These are phyloP conservation scores for Bradypodion ventrale DNA, from an alignment of 2,797 vertebrate genomes.

Conservation along the genomic window DNA sequence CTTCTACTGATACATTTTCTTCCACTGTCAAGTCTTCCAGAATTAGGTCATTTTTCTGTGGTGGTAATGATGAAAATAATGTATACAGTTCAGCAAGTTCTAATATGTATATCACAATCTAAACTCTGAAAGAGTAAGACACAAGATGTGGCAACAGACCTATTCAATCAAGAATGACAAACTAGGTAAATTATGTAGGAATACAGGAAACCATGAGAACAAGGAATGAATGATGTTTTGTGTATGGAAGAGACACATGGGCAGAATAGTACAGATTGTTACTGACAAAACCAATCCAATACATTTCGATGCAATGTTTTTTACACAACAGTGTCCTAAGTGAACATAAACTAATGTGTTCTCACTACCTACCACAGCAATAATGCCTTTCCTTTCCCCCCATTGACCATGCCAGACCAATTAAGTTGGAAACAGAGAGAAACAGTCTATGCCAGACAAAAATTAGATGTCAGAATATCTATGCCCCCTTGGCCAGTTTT, in stretches of 20 bases:
- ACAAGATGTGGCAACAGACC: conserved; percentile 3
- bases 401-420: conserved; percentile 26
- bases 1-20: no score
- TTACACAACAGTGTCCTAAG: not conserved
- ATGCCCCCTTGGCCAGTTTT: not conserved
- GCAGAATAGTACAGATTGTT: not conserved
- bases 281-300: not conserved
- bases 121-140: conserved; percentile 4
- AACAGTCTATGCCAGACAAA: conserved; percentile 6
- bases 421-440: conserved; percentile 7
- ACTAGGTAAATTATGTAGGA: conserved; percentile 30
- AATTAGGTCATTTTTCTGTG: no score
- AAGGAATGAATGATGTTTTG: not conserved
- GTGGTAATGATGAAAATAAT: no score
- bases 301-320: not conserved
- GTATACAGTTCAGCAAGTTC: not conserved
- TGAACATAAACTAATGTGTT: conserved; percentile 18
- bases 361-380: not conserved
- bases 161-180: conserved; percentile 30
- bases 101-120: not conserved
- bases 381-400: not conserved
- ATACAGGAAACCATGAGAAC: conserved; percentile 25
- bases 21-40: no score
- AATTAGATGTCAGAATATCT: conserved; percentile 18
- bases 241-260: not conserved